Base-by-base conservation (phyloP, 2,797 vertebrate species). In the Characodon lateralis region DNA sequence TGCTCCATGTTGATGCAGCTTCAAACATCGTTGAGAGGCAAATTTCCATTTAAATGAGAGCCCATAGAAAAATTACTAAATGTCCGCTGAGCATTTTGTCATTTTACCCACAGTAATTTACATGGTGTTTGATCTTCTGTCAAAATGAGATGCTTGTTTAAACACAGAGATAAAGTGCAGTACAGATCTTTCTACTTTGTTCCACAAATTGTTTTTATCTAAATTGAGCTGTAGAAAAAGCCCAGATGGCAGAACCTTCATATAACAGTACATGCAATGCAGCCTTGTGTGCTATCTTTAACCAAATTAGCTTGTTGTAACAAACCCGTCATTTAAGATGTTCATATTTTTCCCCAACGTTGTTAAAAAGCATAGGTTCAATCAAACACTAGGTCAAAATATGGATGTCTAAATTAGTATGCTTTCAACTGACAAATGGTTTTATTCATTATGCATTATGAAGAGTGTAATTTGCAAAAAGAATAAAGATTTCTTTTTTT, bases 1-100 rank as follows among this genome's bases (percentile, higher is more conserved):
- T 90, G 90, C 89, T 91, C 77, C 81, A 83, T 89, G 91, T 89
- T 90, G 89, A 89, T 88, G 87, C 88, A 87, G 87, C 85, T 89
- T 78, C 26, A 63, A 88, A 91, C 84, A 92, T 91, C 88, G 90
- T 81, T 88, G 89, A 88, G 84, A 81, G 76, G 66, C 83, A 93
- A 83, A 95, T 93, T 93, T 92, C 88, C 92, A 93, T 94, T 93
- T 93, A 91, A 93, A 92, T 93, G 85, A 91, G 87, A 90, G 83
- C 87, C 88, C 71, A 79, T 82, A 89, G 81, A 91, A 86, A 88
- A 89, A 93, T 83, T 76, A 80, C 81, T 89, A 89, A 93, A 90
- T 85, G 85, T 88, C 88, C 87, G 79, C 84, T 66, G 79, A 89
- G 82, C 85, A 88, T 89, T 89, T 89, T 89, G 85, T 88, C 87